Evolutionary conservation across 1,140 invertebrate genomes (phyloP).

Genomic region (Scylla paramamosain): DNA sequence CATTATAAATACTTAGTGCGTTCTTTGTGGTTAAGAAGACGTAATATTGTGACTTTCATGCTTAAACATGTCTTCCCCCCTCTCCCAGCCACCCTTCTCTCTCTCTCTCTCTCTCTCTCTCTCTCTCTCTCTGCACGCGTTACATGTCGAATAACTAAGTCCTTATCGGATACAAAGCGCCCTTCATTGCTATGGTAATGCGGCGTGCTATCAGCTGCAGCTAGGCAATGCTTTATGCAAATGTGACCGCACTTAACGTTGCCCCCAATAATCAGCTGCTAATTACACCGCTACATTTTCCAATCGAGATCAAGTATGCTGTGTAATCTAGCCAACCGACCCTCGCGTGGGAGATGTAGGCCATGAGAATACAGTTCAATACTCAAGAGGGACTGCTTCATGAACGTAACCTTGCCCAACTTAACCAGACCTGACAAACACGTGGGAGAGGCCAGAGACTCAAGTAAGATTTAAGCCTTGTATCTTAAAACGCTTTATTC

Average conservation of each 20-base stretch:
- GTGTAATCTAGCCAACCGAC: background rate
- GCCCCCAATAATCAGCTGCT: background rate
- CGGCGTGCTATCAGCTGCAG: background rate
- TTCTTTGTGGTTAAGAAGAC: too few species aligned
- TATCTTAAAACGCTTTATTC: too few species aligned
- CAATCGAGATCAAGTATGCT: background rate
- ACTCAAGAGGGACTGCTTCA: too few species aligned
- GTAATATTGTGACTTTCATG: too few species aligned
- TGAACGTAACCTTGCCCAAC: too few species aligned
- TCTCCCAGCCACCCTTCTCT: background rate
- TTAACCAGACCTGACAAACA: too few species aligned
- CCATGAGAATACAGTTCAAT: too few species aligned
- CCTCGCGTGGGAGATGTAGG: too few species aligned
- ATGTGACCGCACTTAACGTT: background rate
- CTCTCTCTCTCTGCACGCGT: background rate
- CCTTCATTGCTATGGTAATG: background rate
- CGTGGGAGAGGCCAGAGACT: too few species aligned
- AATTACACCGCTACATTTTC: background rate
- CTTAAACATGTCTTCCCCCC: too few species aligned
- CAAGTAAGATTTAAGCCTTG: too few species aligned
- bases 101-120: conserved; percentile 20
- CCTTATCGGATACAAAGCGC: background rate
- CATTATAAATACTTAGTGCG: too few species aligned
- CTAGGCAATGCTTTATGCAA: background rate
- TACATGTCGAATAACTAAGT: background rate